Evolutionary conservation across 2,888 invertebrate species (phyloP), one percentile per base, ranked within the genome.

Genomic region (Patella pellucida): DNA sequence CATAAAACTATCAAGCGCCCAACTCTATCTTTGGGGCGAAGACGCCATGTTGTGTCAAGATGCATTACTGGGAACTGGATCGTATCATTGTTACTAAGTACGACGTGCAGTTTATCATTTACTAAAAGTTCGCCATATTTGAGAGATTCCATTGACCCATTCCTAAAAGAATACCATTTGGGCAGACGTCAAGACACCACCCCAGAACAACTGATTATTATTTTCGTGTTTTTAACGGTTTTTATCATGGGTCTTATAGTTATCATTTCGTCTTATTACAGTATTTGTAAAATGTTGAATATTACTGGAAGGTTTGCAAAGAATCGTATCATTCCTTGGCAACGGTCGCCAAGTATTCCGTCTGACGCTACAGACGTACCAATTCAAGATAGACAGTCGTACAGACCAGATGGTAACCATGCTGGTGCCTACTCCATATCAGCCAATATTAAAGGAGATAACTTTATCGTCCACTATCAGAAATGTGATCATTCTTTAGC

Each of bases 391-490:
- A n/a, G 72, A 23, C 27, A 77, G 14, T 69, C 79, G 0, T 78
- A 81, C 73, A 27, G 72, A 15, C 74, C 77, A 23, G 51, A 76
- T 19, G 74, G 73, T 56, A 72, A 52, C 12, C 68, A 75, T 27
- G 52, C 73, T 14, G 70, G 72, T 16, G 72, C 67, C 5, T 41
- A 77, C 1, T 86, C 84, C 67, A 80, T 83, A 2, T 79, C 86
- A 9, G 81, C 83, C 9, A 75, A 79, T 50, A 68, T 54, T 19
- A 69, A 69, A 9, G 68, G 52, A 2, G 82, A 84, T n/a, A 82
- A 83, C 68, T 78, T 84, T 52, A 80, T 85, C 1, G 87, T 89
- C 0, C 89, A 88, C 73, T 89, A 86, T 76, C 85, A 86, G 70
- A 85, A 84, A 76, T 76, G 78, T 52, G 83, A 84, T 41, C 82